Conservation (phyloP, 2,888 invertebrate species). For the Nezara viridula region DNA sequence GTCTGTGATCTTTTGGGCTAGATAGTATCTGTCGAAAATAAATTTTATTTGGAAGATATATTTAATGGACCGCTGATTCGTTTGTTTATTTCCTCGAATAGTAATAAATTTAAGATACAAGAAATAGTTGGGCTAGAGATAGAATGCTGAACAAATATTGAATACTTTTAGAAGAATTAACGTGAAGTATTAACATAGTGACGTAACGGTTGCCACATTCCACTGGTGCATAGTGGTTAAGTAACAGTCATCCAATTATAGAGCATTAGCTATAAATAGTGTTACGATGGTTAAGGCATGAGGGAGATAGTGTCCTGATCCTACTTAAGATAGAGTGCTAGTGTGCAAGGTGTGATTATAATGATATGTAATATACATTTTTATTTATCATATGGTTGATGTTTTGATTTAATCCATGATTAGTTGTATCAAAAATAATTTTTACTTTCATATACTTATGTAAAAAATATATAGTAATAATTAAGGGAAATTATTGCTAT, state of each 20-base stretch:
- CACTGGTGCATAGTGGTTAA: neutral
- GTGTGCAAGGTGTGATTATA: neutral
- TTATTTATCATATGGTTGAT: no score
- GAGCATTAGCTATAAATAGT: neutral
- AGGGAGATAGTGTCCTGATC: neutral
- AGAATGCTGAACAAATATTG: neutral
- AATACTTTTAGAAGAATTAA: neutral
- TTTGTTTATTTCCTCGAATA: neutral
- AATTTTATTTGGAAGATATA: neutral
- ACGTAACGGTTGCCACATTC: neutral
- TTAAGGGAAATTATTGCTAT: no score
- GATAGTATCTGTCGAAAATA: constrained; percentile 8
- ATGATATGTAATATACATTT: neutral
- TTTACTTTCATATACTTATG: no score
- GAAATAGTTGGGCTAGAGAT: neutral
- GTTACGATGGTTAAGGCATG: neutral
- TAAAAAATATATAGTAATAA: no score
- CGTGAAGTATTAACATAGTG: neutral
- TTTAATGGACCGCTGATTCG: neutral
- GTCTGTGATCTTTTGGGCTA: neutral
- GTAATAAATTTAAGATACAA: neutral
- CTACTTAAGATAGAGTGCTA: neutral
- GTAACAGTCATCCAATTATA: neutral
- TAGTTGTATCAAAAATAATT: no score
- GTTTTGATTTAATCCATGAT: no score